Evolutionary conservation across 2,113 vertebrate genomes (phyloP).

Genomic region (Passer domesticus): DNA sequence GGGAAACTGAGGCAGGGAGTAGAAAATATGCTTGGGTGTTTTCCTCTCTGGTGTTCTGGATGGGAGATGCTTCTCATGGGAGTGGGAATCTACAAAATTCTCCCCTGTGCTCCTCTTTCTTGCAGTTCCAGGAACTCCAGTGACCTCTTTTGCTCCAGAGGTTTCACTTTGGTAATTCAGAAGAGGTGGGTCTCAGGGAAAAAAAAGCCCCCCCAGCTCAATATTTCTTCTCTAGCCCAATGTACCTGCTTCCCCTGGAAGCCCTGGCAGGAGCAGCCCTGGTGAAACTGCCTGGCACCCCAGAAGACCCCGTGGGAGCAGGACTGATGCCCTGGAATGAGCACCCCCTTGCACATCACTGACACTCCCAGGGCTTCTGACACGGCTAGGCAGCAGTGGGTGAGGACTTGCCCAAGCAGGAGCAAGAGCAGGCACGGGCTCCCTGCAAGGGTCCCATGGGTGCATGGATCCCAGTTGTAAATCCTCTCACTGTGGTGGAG

Average conservation of each 20-base stretch:
- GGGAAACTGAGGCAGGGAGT: constrained; percentile 3
- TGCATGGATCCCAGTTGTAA: background rate
- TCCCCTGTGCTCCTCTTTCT: background rate
- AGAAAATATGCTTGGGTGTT: accelerated
- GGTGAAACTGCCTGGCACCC: background rate
- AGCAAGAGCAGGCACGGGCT: background rate
- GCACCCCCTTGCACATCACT: background rate
- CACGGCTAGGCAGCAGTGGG: accelerated
- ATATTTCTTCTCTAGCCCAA: background rate
- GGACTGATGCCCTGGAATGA: accelerated
- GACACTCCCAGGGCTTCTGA: accelerated
- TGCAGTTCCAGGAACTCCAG: too few relatives aligned
- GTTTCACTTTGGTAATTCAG: background rate
- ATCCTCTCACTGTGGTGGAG: background rate
- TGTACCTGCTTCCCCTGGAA: accelerated
- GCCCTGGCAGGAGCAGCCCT: background rate
- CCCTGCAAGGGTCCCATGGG: accelerated
- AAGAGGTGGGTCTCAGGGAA: background rate
- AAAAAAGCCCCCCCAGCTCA: accelerated
- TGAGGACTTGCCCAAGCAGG: background rate
- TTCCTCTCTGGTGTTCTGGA: background rate
- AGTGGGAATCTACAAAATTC: background rate
- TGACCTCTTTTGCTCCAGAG: background rate
- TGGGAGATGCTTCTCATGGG: background rate
- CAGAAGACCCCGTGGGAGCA: accelerated